Conservation (phyloP, 37 sponge, comb jelly and placozoan species). For the Axinella damicornis region DNA sequence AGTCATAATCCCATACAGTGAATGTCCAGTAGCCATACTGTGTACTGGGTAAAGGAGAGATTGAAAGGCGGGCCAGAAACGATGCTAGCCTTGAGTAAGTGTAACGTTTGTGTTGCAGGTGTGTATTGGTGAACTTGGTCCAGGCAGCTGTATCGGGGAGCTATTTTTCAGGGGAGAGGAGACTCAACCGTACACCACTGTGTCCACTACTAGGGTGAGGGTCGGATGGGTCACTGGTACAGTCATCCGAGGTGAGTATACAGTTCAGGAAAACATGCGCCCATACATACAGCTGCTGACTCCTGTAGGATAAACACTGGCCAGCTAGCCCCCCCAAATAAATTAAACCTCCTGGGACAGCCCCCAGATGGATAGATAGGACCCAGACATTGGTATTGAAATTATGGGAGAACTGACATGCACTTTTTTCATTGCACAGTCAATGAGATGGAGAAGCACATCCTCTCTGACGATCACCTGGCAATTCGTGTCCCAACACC, state of each 20-base stretch:
- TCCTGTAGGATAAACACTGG: too few relatives aligned
- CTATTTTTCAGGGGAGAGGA: constrained; percentile 24
- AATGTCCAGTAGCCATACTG: too few relatives aligned
- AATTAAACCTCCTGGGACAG: too few relatives aligned
- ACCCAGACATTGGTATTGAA: too few relatives aligned
- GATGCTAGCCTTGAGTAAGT: too few relatives aligned
- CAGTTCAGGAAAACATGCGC: not conserved
- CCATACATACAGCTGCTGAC: not conserved
- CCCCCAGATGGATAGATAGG: too few relatives aligned
- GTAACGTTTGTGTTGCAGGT: too few relatives aligned
- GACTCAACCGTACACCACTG: constrained; percentile 31
- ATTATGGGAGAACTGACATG: too few relatives aligned
- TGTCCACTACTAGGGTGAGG: not conserved
- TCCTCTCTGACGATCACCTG: constrained; percentile 17
- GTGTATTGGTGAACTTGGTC: constrained; percentile 29
- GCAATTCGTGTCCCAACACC: constrained; percentile 13
- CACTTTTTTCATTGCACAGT: not conserved
- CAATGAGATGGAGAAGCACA: constrained; percentile 47
- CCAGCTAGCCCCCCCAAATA: too few relatives aligned
- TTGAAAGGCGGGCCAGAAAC: too few relatives aligned
- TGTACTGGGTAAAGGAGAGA: too few relatives aligned
- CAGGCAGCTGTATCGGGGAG: constrained; percentile 51
- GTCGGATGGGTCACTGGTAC: constrained; percentile 20
- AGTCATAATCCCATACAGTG: too few relatives aligned
- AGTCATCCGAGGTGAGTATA: not conserved